phyloP scores from a whole-genome alignment of 2,113 vertebrate species.

The Dasyprocta punctata region DNA sequence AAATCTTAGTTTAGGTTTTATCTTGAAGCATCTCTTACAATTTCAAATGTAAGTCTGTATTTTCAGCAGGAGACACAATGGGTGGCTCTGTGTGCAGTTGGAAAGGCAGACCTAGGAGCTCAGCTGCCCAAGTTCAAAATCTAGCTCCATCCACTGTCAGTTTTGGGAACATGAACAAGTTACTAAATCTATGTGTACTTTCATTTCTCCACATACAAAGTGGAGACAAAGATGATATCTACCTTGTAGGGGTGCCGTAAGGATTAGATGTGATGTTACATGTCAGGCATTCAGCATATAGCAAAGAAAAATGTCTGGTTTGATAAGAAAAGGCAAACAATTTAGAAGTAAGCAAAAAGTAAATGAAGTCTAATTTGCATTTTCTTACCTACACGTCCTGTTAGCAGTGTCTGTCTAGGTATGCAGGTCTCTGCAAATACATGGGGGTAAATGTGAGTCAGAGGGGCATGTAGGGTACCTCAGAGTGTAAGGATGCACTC shows the following conservation, averaged over 20 bases:
- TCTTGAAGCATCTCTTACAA: not conserved
- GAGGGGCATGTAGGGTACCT: not conserved
- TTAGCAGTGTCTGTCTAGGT: not conserved
- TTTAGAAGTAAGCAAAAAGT: not conserved
- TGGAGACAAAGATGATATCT: not conserved
- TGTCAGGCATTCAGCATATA: not conserved
- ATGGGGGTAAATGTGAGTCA: not conserved
- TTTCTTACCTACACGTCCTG: not conserved
- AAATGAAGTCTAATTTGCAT: not conserved
- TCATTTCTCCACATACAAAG: not conserved
- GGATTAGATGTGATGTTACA: not conserved
- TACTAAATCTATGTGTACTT: not conserved
- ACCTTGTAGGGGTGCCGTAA: not conserved
- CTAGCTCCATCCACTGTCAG: not conserved
- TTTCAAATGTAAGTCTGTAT: not conserved
- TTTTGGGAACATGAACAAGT: not conserved
- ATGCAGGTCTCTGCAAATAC: not conserved
- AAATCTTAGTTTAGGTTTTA: not conserved
- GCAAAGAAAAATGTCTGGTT: not conserved
- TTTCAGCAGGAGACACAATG: not conserved
- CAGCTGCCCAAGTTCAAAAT: not conserved
- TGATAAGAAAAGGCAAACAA: not conserved
- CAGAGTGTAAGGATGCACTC: accelerated
- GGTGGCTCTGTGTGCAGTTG: not conserved
- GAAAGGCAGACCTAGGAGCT: not conserved